Base-by-base conservation (phyloP, 2,888 invertebrate genomes). In the Autographa pulchrina region DNA sequence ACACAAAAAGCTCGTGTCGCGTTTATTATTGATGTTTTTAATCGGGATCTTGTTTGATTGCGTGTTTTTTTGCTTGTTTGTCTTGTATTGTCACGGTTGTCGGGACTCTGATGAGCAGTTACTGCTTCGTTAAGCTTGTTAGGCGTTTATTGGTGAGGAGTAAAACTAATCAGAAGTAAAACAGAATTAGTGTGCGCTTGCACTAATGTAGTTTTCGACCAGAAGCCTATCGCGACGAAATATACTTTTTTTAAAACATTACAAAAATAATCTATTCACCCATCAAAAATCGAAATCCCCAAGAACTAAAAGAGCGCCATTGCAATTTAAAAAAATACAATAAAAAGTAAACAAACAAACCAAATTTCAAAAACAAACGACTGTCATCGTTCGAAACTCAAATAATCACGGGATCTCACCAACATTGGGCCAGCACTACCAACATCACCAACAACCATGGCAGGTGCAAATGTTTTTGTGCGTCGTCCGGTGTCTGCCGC, bases 1-100 rank as follows among this genome's bases (percentile, higher is more conserved):
- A 70, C 43, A 76, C 25, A 81, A 84, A 84, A 74, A 72, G 70
- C 69, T 78, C 81, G 80, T 89, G 90, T 89, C 86, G 85, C 83
- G 83, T 83, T 25, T 85, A 82, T 89, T 89, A 89, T 91, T 89
- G 88, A 90, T 89, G 85, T 83, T 86, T 78, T 83, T 78, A 86
- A 85, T 84, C 78, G 78, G 81, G 78, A 71, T 83, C 82, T 80
- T 85, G 82, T 82, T 82, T 72, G 78, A 68, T 77, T 81, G 72
- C 76, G 62, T 81, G 75, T 83, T 82, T 81, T 82, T 80, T 65
- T 70, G 69, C 75, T 72, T 69, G 70, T 73, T 69, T 76, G 70
- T 74, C 74, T 61, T 63, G 67, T 67, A 70, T 75, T 66, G 72
- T 77, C 72, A 78, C 72, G 80, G 75, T 68, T 80, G 78, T 80